Evolutionary conservation across 2,888 invertebrate genomes (phyloP).

Genomic region (Eristalis pertinax): DNA sequence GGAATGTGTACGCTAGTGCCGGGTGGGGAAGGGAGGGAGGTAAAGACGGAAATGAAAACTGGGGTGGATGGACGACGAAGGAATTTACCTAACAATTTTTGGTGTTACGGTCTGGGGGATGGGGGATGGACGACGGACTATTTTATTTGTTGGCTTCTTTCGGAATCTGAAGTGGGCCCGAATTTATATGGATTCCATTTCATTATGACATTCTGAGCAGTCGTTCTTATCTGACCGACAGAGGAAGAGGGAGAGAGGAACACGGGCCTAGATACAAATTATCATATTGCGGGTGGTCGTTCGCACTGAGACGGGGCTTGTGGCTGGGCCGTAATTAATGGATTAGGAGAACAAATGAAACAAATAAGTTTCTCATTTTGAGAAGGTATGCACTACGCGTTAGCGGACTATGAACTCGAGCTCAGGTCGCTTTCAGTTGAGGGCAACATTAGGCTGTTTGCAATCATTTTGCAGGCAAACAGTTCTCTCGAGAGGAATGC

Average conservation of each 20-base stretch:
- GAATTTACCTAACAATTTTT: slow-evolving; percentile 27
- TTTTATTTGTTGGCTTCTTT: not conserved
- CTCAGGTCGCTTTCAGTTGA: too few species aligned
- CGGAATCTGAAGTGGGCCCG: not conserved
- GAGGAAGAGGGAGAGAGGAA: not conserved
- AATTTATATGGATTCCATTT: slow-evolving; percentile 23
- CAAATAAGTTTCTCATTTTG: not conserved
- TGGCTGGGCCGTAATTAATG: not conserved
- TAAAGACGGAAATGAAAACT: not conserved
- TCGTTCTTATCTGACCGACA: not conserved
- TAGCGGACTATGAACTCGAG: not conserved
- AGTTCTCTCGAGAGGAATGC: too few species aligned
- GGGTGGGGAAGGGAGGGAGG: too few species aligned
- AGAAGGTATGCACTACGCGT: not conserved
- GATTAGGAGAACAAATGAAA: not conserved
- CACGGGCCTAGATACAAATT: not conserved
- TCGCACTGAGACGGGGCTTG: not conserved
- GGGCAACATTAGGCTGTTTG: too few species aligned
- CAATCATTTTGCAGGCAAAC: too few species aligned
- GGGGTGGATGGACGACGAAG: not conserved
- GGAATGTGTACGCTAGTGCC: not conserved
- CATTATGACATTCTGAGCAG: slow-evolving; percentile 10
- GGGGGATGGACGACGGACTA: not conserved
- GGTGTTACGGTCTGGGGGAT: not conserved
- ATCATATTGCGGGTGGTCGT: not conserved